Evolutionary conservation across 1,140 invertebrate species (phyloP), one percentile per base, ranked within the genome.

Genomic region (Heliconius melpomene): DNA sequence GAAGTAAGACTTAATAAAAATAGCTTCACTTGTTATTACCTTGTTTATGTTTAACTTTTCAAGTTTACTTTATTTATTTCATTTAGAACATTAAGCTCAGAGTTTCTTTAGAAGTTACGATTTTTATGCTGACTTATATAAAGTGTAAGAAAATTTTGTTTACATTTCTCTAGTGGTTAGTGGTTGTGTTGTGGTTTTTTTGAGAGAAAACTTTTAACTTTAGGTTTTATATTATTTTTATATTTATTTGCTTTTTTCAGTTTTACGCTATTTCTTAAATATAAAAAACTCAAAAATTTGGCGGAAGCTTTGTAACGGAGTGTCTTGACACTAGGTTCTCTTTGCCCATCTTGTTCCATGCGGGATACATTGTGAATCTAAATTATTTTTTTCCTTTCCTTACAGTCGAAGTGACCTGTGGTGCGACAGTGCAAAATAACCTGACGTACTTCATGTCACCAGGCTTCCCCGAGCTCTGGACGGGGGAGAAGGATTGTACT

Each of bases 391-490:
- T 16, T 57, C 60, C 11, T n/a, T 57, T 50, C 77, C 29, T 95
- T 93, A 70, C 92, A 98, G 97, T 97, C 87, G 96, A 96, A 80
- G 96, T 96, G 80, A 96, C 96, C 8, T 98, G 98, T 89, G 97
- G 96, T 23, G 95, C 95, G n/a, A 96, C 96, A 77, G 96, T 98
- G 7, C 95, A 95, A 82, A 97, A 97, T 90, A 98, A 98, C 92
- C 95, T 98, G 54, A 98, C 97, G 0, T 98, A 98, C 90, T 97
- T 98, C 88, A 96, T 97, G 57, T 98, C 97, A 82, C 97, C 97
- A 0, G 96, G 96, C 72, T 98, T 98, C 92, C 98, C 98, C 13
- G 96, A 96, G 78, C 94, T 97, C 84, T 95, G 96, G 88, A 95
- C 93, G 75, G 96, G 96, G 18, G 95, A 96, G 82, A 95, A 95